A percentile compares a stretch with the other conserved stretches of the same genome.
Conservation (phyloP, 2,113 vertebrate species). For the Sinocyclocheilus anshuiensis region DNA sequence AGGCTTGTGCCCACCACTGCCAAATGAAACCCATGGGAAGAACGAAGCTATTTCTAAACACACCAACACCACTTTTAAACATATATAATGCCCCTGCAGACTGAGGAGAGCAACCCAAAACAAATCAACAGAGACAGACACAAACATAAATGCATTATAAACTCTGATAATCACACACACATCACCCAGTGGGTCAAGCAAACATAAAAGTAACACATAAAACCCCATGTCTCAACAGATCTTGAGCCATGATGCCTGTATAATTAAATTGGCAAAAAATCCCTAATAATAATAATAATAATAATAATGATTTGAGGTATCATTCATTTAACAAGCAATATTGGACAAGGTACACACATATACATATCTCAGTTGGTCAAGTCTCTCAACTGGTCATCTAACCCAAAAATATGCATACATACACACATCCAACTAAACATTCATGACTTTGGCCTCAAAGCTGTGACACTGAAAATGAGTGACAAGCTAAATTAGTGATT, state of each 20-base stretch:
- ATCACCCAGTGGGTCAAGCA: no score
- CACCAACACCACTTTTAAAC: no score
- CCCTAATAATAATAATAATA: neutral
- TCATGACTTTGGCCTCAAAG: constrained; percentile 28
- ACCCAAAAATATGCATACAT: constrained; percentile 17
- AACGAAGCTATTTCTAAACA: constrained; percentile 9
- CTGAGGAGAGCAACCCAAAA: constrained; percentile 13
- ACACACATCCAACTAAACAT: constrained; percentile 24
- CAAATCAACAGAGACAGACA: neutral
- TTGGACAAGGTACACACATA: no score
- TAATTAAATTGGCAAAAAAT: neutral
- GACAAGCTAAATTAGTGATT: constrained; percentile 51
- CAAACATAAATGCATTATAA: no score
- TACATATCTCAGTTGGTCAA: constrained; percentile 5
- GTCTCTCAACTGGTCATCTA: no score
- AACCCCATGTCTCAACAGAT: no score
- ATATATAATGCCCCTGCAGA: neutral
- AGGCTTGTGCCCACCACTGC: constrained; percentile 14
- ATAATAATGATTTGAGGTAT: no score
- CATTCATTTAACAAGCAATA: no score
- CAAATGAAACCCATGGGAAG: constrained; percentile 47
- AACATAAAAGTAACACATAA: no score
- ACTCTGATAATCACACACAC: no score
- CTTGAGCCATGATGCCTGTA: no score
- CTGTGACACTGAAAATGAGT: neutral